Percentiles rank a stretch among this genome's conserved stretches.
phyloP scores from a whole-genome alignment of 2,797 vertebrate species.

The Lithobates sylvaticus region DNA sequence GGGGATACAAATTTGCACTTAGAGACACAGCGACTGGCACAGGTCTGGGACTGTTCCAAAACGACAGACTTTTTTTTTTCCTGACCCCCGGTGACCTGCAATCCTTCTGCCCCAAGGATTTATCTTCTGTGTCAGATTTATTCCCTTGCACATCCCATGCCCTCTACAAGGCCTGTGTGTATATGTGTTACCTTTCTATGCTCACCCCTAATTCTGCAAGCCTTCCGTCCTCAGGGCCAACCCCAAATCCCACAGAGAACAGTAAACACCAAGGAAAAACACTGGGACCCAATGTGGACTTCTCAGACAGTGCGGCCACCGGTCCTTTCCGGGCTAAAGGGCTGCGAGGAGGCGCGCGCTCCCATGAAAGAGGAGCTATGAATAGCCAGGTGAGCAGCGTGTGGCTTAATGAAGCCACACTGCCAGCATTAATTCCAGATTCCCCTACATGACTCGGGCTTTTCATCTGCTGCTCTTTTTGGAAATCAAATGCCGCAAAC shows the following conservation, averaged over 20 bases:
- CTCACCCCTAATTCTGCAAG: constrained; percentile 68
- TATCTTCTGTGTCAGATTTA: constrained; percentile 78
- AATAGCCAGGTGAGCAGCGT: constrained; percentile 60
- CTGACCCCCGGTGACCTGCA: constrained; percentile 81
- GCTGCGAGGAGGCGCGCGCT: constrained; percentile 41
- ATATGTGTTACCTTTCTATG: constrained; percentile 64
- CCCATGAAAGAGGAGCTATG: constrained; percentile 59
- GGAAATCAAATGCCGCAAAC: constrained; percentile 22
- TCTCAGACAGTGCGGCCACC: constrained; percentile 59
- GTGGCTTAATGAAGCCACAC: constrained; percentile 58
- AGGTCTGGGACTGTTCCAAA: constrained; percentile 77
- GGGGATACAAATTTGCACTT: neutral
- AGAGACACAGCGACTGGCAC: constrained; percentile 15
- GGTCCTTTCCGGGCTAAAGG: constrained; percentile 57
- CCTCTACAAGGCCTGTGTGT: constrained; percentile 76
- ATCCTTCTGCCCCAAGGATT: constrained; percentile 78
- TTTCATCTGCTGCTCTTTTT: constrained; percentile 48
- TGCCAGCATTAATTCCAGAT: constrained; percentile 50
- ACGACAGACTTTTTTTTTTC: constrained; percentile 78
- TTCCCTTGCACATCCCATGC: constrained; percentile 75
- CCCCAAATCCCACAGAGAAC: constrained; percentile 82
- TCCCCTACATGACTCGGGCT: constrained; percentile 33
- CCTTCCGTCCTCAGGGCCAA: constrained; percentile 74
- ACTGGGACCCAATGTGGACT: constrained; percentile 57
- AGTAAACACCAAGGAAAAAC: constrained; percentile 76